Evolutionary conservation across 2,113 vertebrate species (phyloP), one percentile per base, ranked within the genome.

Genomic region (Collichthys lucidus): DNA sequence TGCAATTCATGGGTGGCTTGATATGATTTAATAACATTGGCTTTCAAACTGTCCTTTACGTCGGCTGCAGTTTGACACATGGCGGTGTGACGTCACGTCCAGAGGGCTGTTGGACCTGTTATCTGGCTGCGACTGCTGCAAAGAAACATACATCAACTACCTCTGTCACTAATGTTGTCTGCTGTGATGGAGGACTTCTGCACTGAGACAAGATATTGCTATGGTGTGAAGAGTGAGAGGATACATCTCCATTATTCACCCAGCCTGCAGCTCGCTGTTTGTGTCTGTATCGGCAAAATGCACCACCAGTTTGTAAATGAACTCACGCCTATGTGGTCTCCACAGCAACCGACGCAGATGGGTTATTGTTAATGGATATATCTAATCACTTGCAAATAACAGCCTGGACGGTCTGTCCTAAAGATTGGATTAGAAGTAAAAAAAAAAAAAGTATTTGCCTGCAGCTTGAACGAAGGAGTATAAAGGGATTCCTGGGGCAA

Each of bases 191-290:
- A 88, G 66, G 83, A 89, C 88, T 81, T 78, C 72, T 89, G 88
- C 73, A 22, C 86, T 24, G 71, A 74, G 75, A 78, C 88, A 76
- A 86, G 85, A 89, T 92, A 92, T 89, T 89, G 86, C 80, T 82
- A 70, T 74, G 80, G 84, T 90, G 88, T 86, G 68, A 84, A 77
- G 80, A 84, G 72, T 77, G 80, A 79, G 79, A 86, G 86, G 83
- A 84, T 88, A 75, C 80, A 78, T 87, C 84, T 89, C 84, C 84
- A 88, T 89, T 89, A 88, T 88, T 88, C 90, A 87, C 82, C 26
- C 68, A 61, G 88, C 62, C 83, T 62, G 74, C 79, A 71, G 82
- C 86, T 56, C 52, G 55, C 75, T 42, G 31, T 79, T 83, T 79
- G 72, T 84, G 60, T 80, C 86, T 63, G 42, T 71, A 69, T 61